Conservation (phyloP, 2,113 vertebrate species). For the Neoarius graeffei region DNA sequence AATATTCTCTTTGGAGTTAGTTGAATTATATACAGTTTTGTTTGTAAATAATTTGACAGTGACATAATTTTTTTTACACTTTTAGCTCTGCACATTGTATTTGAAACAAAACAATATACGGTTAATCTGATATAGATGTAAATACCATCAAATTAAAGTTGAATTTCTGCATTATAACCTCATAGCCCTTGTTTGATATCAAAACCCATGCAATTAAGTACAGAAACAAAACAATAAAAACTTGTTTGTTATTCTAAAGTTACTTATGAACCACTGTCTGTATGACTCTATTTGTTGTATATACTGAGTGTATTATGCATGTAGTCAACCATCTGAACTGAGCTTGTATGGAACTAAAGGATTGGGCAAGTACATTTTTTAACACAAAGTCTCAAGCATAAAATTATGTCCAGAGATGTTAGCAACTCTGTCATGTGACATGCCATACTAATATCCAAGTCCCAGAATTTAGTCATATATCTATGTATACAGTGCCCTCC, state of each 20-base stretch:
- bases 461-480: not conserved
- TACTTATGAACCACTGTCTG: not conserved
- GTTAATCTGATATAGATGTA: slow-evolving; percentile 25
- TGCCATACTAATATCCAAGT: slow-evolving; percentile 36
- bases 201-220: not conserved
- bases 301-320: not conserved
- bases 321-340: not conserved
- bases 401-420: not conserved
- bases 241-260: slow-evolving; percentile 6
- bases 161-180: slow-evolving; percentile 17
- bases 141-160: slow-evolving; percentile 4
- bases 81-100: slow-evolving; percentile 9
- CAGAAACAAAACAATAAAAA: slow-evolving; percentile 5
- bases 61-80: slow-evolving; percentile 10
- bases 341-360: not conserved
- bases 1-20: slow-evolving; percentile 19
- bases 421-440: not conserved
- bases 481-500: no score
- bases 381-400: not conserved
- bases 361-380: not conserved
- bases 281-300: not conserved
- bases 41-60: slow-evolving; percentile 24
- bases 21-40: slow-evolving; percentile 16
- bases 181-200: slow-evolving; percentile 20
- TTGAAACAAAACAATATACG: slow-evolving; percentile 11